Base-by-base conservation (phyloP, 2,113 vertebrate species). In the Nothobranchius kuhntae region DNA sequence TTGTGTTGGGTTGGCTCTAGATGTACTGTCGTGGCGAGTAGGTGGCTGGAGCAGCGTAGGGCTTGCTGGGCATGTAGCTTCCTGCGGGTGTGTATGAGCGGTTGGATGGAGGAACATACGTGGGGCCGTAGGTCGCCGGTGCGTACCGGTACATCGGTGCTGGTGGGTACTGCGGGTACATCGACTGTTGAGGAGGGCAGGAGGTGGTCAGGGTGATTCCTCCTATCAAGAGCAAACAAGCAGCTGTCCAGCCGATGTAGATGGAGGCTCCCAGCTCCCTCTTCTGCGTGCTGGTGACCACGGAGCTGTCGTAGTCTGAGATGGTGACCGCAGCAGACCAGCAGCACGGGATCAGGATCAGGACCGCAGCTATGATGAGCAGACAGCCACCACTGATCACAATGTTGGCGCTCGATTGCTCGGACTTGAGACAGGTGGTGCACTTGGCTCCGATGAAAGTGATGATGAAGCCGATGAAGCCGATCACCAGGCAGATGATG, bases 241-340 rank as follows among this genome's bases (percentile, higher is more conserved):
- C 3, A 0, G 92, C 68, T 0, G 11, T 87, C 93, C 93, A 94
- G 51, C 93, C 93, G 13, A 92, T 91, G 76, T 93, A 94, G 47
- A 94, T 88, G 17, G 88, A 61, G 0, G 89, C 75, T 8, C 93
- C 93, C 1, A 94, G 11, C 50, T 94, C 93, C 17, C 93, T 86
- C 71, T 46, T 87, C 76, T 91, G 89, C 0, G 89, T 80, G 7
- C 76, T 42, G 0, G 91, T 38, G 10, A 79, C 82, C 55, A 89
- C 3, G 1, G 78, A 12, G 73, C 59, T 93, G 36, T 45, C 1
- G 35, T 78, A 94, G 78, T 94, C 92, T 1, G 80, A 52, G 83
- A 94, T 87, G 76, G 91, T 93, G 75, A 80, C 57, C 30, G 88
- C 75, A 0, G 93, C 83, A 0, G 92, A 92, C 93, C 93, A 94